These are phyloP conservation scores for Copidosoma floridanum DNA, from an alignment of 1,140 invertebrate genomes.

Conservation along the genomic window DNA sequence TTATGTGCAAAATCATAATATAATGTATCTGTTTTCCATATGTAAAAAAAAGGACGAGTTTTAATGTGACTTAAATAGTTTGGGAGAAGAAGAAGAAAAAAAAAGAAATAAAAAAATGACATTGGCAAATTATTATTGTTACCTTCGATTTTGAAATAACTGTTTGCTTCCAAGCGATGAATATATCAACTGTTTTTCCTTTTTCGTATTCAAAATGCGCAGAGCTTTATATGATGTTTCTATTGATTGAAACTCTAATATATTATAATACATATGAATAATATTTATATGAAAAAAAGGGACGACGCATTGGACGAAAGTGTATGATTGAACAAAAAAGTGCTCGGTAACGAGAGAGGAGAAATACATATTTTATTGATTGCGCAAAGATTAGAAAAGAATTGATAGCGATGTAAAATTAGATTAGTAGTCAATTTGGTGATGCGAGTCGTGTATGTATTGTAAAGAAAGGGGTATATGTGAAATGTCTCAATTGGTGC, in stretches of 20 bases:
- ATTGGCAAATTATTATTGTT: constrained; percentile 1
- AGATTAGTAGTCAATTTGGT: constrained; percentile 1
- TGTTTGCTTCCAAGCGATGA: constrained; percentile 7
- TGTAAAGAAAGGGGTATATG: neutral
- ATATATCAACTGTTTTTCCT: neutral
- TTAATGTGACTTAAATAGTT: constrained; percentile 16
- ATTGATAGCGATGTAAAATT: too few species aligned
- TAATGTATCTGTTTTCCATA: constrained; percentile 1
- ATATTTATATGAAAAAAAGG: too few species aligned
- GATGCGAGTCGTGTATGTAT: neutral
- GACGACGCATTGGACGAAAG: too few species aligned
- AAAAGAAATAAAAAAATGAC: too few species aligned
- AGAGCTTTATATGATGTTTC: constrained; percentile 5
- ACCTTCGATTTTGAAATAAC: constrained; percentile 22
- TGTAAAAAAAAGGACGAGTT: constrained; percentile 11
- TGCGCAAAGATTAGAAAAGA: too few species aligned
- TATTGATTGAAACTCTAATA: neutral
- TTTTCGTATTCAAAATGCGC: neutral
- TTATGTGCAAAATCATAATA: constrained; percentile 6
- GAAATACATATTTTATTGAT: too few species aligned
- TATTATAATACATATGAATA: neutral
- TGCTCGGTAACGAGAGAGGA: too few species aligned
- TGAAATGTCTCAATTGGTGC: constrained; percentile 6
- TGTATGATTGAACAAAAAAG: too few species aligned
- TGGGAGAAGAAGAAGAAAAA: too few species aligned